A percentile compares a stretch with the other conserved stretches of the same genome.
phyloP scores from a whole-genome alignment of 2,113 vertebrate species.

The Odocoileus virginianus region DNA sequence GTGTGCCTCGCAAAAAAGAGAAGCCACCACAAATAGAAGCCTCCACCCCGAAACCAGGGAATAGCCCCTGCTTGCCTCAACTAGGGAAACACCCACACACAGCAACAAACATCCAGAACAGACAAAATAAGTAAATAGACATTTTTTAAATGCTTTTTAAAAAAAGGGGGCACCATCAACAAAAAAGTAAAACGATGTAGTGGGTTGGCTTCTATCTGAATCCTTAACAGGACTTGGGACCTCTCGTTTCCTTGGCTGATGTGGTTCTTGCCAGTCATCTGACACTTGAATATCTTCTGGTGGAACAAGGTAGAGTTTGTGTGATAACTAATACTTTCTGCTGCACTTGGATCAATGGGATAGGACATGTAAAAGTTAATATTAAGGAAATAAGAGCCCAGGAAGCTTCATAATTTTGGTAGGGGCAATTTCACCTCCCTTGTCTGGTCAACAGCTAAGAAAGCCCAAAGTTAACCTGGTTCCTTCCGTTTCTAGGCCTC shows the following conservation, averaged over 20 bases:
- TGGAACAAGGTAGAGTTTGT: neutral
- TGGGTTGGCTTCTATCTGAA: neutral
- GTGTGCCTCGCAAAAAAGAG: fast-evolving
- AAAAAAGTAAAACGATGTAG: neutral
- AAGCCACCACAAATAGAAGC: neutral
- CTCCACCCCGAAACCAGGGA: neutral
- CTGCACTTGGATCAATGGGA: neutral
- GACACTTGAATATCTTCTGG: neutral
- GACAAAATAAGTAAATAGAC: neutral
- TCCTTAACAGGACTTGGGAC: neutral
- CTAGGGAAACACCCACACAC: neutral
- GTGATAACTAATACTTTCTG: neutral
- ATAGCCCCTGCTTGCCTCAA: neutral
- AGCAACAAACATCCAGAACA: neutral
- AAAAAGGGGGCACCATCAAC: neutral
- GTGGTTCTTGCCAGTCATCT: neutral
- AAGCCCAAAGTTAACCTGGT: neutral
- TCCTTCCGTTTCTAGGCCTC: neutral
- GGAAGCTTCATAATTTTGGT: neutral
- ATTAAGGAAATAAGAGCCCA: neutral
- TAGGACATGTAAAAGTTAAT: neutral
- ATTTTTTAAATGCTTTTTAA: neutral
- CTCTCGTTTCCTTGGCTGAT: neutral
- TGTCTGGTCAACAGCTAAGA: neutral
- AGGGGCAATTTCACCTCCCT: neutral